A percentile compares a stretch with the other conserved stretches of the same genome.
These are phyloP conservation scores for Cryptotermes secundus DNA, from an alignment of 1,140 invertebrate species.

Conservation along the genomic window DNA sequence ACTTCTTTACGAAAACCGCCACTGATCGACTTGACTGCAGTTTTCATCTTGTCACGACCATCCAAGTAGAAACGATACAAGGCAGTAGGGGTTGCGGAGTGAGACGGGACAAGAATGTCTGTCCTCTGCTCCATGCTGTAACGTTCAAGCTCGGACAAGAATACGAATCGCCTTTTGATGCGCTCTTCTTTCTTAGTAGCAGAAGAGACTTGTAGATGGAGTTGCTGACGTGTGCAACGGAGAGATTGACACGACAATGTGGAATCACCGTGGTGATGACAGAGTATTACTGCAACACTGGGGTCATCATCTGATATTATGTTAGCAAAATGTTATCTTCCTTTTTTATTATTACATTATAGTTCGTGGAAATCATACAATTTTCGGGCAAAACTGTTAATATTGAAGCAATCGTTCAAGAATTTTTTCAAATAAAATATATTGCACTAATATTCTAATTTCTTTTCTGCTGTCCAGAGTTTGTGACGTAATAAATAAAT, in stretches of 20 bases:
- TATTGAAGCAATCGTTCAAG: too few relatives aligned
- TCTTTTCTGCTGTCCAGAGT: too few relatives aligned
- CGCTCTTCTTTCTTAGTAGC: not conserved
- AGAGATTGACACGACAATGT: constrained; percentile 19
- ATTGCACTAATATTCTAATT: too few relatives aligned
- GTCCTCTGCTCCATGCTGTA: not conserved
- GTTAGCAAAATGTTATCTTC: constrained; percentile 2
- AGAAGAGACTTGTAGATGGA: not conserved
- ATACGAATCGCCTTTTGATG: constrained; percentile 16
- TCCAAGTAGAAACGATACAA: not conserved
- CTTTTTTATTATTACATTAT: constrained; percentile 6
- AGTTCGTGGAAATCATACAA: not conserved
- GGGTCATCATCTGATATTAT: constrained; percentile 8
- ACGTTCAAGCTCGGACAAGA: not conserved
- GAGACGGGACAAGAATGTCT: not conserved
- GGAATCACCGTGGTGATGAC: not conserved
- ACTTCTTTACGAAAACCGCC: not conserved
- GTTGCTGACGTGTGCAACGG: constrained; percentile 8
- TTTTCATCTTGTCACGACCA: constrained; percentile 9
- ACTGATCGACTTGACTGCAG: not conserved
- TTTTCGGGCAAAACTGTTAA: not conserved
- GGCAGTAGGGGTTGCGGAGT: not conserved
- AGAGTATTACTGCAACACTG: not conserved
- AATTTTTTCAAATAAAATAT: too few relatives aligned
- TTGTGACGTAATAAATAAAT: too few relatives aligned